These are phyloP conservation scores for Apodemus agrarius DNA, from an alignment of 2,797 vertebrate genomes.

Conservation along the genomic window DNA sequence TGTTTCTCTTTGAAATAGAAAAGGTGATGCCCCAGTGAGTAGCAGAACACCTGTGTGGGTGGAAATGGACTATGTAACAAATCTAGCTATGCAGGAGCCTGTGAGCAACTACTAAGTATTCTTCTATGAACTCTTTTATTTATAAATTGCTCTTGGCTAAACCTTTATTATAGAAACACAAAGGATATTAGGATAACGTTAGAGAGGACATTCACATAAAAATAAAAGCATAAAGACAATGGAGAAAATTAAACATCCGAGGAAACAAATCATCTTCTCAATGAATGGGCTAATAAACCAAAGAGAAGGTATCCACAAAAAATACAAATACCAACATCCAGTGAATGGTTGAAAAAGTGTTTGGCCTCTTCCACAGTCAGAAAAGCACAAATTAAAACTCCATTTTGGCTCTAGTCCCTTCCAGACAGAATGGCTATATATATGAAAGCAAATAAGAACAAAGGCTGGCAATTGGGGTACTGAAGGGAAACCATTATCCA, in stretches of 20 bases:
- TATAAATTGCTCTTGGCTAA: not conserved
- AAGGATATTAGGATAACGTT: not conserved
- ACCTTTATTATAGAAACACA: not conserved
- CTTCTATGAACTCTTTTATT: not conserved
- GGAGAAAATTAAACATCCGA: not conserved
- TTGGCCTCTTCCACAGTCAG: not conserved
- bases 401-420: not conserved
- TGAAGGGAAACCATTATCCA: too few species aligned
- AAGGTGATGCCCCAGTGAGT: accelerated
- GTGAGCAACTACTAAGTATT: not conserved
- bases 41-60: too few species aligned
- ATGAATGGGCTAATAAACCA: not conserved
- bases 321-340: not conserved
- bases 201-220: not conserved
- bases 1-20: too few species aligned
- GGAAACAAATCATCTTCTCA: not conserved
- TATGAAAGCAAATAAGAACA: not conserved
- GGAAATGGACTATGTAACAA: too few species aligned
- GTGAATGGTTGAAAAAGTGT: not conserved
- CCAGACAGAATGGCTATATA: not conserved
- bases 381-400: not conserved
- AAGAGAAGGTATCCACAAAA: not conserved
- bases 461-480: not conserved
- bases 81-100: not conserved
- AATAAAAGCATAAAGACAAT: not conserved